Base-by-base conservation (phyloP, 2,797 vertebrate genomes). In the Staurois parvus region DNA sequence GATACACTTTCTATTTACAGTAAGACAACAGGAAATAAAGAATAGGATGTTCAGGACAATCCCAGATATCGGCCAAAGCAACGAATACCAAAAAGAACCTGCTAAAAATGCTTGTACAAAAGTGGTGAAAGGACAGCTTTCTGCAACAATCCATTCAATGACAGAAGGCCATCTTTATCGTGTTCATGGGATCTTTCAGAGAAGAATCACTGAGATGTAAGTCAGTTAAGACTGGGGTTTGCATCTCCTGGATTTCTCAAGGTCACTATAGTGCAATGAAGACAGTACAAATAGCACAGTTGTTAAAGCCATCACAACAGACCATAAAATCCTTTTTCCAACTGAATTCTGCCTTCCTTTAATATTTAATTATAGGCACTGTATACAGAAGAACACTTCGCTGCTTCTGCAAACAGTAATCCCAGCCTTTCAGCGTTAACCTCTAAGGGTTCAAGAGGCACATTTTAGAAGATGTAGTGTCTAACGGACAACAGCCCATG, bases 151-250 rank as follows among this genome's bases (percentile, higher is more conserved):
- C 9, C 28, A 56, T 1, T 13, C 19, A 69, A 34, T 12, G 21
- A 32, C n/a, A 80, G 37, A 37, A 37, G 29, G 29, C 17, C 45
- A 59, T 30, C 21, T 80, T 80, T 32, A 12, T 2, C 17, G 15
- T 15, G 26, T 48, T 52, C 45, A 52, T 48, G 45, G 1, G 15
- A 19, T 34, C 24, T 34, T 80, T 80, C 29, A 3, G 30, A 30
- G 24, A 72, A 24, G 29, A 21, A 72, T 80, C 48, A 37, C 45
- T 56, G 52, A n/a, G n/a, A 56, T 56, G 29, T 32, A 72, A 79
- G 37, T 32, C 19, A 28, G 42, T 70, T 26, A 80, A 80, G 78
- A 80, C 67, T 30, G 59, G 52, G 67, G 30, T 19, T 34, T 26
- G 78, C 29, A 19, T 80, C 42, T 52, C 45, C 67, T 19, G 67